Conservation (phyloP, 2,113 vertebrate species). For the Ranitomeya variabilis region DNA sequence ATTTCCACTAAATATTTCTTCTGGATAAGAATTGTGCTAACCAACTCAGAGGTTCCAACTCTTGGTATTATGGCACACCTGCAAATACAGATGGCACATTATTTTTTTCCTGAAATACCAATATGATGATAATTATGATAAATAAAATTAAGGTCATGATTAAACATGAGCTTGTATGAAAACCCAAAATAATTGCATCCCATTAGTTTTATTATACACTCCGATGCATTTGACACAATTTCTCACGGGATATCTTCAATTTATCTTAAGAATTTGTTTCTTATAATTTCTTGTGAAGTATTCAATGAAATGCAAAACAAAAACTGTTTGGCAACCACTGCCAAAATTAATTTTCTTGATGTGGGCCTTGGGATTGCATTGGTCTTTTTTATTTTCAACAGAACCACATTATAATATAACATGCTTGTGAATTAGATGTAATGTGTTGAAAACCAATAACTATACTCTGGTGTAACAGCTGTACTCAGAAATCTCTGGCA, state of each 20-base stretch:
- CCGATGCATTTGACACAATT: background rate
- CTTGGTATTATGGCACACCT: background rate
- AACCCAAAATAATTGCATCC: background rate
- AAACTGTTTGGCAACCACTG: background rate
- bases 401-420: background rate
- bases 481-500: too few relatives aligned
- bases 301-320: background rate
- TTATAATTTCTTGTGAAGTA: background rate
- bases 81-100: slow-evolving; percentile 5
- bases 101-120: background rate
- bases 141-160: slow-evolving; percentile 18
- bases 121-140: background rate
- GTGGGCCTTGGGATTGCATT: background rate
- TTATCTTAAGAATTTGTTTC: slow-evolving; percentile 4
- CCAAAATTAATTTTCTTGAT: background rate
- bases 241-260: background rate
- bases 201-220: background rate
- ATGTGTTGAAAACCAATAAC: background rate
- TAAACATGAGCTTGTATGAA: slow-evolving; percentile 15
- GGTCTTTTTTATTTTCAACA: background rate
- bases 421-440: background rate
- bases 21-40: background rate
- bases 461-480: background rate
- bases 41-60: background rate
- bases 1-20: too few relatives aligned